phyloP scores from a whole-genome alignment of 1,140 invertebrate genomes.

The Psilanteris sp. region DNA sequence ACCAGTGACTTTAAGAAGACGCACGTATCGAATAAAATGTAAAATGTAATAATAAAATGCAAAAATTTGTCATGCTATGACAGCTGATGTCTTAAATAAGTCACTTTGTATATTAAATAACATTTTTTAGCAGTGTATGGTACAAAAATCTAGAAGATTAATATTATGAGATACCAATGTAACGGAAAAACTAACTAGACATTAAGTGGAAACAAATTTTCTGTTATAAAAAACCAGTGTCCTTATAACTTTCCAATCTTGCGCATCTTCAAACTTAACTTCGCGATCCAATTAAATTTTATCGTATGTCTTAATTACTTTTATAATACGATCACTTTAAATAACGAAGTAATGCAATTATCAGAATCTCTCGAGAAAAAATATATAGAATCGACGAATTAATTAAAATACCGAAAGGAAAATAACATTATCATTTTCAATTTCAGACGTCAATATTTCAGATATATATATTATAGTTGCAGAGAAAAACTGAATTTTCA shows the following conservation, averaged over 20 bases:
- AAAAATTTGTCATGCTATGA: no score
- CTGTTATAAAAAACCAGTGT: neutral
- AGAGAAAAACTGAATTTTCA: conserved; percentile 11
- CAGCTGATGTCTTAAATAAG: no score
- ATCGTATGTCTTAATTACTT: conserved; percentile 19
- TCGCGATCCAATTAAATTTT: conserved; percentile 19
- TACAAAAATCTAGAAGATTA: no score
- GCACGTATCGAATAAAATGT: no score
- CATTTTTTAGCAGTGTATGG: no score
- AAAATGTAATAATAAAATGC: no score
- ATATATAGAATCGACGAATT: neutral
- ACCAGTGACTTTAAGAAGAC: no score
- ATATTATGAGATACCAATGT: no score
- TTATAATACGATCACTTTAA: conserved; percentile 11
- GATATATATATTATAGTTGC: conserved; percentile 3
- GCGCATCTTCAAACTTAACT: neutral
- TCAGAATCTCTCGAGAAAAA: neutral
- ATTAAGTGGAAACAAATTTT: conserved; percentile 15
- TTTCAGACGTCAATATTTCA: conserved; percentile 13
- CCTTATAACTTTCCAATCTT: conserved; percentile 1
- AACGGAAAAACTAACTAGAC: no score
- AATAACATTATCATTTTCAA: conserved; percentile 31
- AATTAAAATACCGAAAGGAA: conserved; percentile 9
- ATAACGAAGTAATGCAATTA: conserved; percentile 7
- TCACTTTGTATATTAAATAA: no score